Evolutionary conservation across 2,113 vertebrate species (phyloP), one percentile per base, ranked within the genome.

Genomic region (Chionomys nivalis): DNA sequence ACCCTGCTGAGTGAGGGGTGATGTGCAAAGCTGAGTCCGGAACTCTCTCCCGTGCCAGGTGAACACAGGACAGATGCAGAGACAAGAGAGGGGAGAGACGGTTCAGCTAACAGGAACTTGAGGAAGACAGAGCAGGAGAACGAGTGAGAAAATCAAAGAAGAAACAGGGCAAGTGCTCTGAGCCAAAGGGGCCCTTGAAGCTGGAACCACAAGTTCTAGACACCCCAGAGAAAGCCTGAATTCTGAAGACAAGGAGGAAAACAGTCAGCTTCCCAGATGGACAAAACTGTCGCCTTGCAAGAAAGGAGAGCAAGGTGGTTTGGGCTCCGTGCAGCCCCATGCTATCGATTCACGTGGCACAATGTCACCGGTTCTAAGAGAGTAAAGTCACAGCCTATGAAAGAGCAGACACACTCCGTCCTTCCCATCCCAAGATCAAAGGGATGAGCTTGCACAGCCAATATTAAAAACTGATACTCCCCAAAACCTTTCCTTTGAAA

Each of bases 331-430:
- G 13, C 86, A 16, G 36, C 4, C 8, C 52, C 1, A 2, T 5
- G 0, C 33, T 1, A 55, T 17, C 24, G 1, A 7, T 24, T 36
- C 7, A 2, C 39, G 10, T 0, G 23, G 12, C 13, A 23, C 63
- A 28, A 33, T 39, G 39, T 6, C 44, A 44, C 16, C 2, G 7
- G 47, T 39, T 33, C 61, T 26, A 42, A 42, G 47, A 39, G 58
- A 65, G 28, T 63, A 19, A 93, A 85, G 19, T 11, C 63, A 1
- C 1, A 61, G 3, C 58, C 49, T 3, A 23, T 47, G n/a, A n/a
- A 7, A 2, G 3, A 12, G 9, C 87, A 52, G 68, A 55, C 28
- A 63, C 39, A 3, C 47, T 26, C 58, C 10, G 1, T 28, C 82
- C 73, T 81, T 75, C 73, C 10, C 31, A 11, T 17, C 4, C 42